Percentiles rank a stretch among this genome's conserved stretches.
Conservation (phyloP, 2,113 vertebrate species). For the Puffinus mauretanicus region DNA sequence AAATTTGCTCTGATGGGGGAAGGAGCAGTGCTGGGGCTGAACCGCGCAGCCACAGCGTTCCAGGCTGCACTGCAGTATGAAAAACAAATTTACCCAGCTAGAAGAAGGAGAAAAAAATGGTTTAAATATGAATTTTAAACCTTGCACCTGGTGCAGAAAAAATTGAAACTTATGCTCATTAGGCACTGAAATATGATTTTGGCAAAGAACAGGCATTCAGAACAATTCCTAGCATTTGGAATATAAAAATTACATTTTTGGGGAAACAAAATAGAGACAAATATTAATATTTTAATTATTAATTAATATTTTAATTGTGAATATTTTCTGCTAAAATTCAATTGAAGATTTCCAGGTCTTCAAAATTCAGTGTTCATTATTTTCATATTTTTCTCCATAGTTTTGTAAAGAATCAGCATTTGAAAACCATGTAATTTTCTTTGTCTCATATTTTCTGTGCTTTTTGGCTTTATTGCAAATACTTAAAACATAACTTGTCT, state of each 20-base stretch:
- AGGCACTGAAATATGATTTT: neutral
- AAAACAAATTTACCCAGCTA: neutral
- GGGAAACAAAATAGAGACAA: neutral
- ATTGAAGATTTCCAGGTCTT: neutral
- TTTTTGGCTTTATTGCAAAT: neutral
- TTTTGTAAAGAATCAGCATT: neutral
- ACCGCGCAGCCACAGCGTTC: accelerated
- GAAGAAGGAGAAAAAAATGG: neutral
- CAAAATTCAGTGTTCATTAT: neutral
- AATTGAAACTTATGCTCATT: neutral
- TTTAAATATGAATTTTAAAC: neutral
- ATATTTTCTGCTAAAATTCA: neutral
- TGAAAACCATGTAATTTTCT: neutral
- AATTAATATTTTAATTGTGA: neutral
- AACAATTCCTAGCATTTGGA: neutral
- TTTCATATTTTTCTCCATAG: neutral
- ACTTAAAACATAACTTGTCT: neutral
- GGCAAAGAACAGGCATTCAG: neutral
- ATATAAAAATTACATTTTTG: neutral
- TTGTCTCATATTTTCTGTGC: neutral
- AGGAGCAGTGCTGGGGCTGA: neutral
- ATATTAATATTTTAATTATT: neutral
- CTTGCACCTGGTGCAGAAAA: neutral
- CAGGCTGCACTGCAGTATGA: neutral
- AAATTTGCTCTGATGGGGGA: neutral